Evolutionary conservation across 1,140 invertebrate genomes (phyloP).

Genomic region (Periplaneta americana): DNA sequence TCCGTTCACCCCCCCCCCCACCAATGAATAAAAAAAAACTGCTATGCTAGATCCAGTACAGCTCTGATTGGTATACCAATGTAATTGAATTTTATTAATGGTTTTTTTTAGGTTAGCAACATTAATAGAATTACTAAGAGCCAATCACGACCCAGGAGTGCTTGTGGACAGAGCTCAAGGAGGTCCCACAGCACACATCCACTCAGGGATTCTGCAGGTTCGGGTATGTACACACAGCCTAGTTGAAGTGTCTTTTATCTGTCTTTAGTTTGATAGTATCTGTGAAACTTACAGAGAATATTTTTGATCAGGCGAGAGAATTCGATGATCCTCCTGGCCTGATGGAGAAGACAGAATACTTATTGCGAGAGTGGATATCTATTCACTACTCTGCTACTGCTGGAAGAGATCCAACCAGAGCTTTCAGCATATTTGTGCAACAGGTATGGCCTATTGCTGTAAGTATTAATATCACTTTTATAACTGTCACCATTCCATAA

Average conservation of each 20-base stretch:
- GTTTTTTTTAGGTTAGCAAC: constrained; percentile 13
- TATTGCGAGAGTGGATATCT: constrained; percentile 92
- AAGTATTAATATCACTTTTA: background rate
- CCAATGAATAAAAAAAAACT: too few species aligned
- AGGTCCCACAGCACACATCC: constrained; percentile 83
- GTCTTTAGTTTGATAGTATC: too few species aligned
- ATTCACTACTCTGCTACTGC: constrained; percentile 78
- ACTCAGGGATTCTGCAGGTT: constrained; percentile 83
- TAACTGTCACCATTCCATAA: too few species aligned
- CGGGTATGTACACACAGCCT: constrained; percentile 52
- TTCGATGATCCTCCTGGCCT: constrained; percentile 92
- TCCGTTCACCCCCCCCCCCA: too few species aligned
- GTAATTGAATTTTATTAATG: background rate
- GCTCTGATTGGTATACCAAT: background rate
- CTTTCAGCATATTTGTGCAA: constrained; percentile 92
- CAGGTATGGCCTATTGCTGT: constrained; percentile 36
- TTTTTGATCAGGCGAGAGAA: constrained; percentile 62
- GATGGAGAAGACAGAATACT: constrained; percentile 90
- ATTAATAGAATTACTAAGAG: constrained; percentile 62
- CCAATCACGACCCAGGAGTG: constrained; percentile 61
- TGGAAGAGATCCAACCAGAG: constrained; percentile 83
- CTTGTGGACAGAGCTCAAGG: constrained; percentile 62
- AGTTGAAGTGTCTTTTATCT: too few species aligned
- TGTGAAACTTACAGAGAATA: constrained; percentile 1
- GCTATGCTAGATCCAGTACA: too few species aligned